Evolutionary conservation across 2,888 invertebrate species (phyloP), one percentile per base, ranked within the genome.

Genomic region (Drosophila pullipes): DNA sequence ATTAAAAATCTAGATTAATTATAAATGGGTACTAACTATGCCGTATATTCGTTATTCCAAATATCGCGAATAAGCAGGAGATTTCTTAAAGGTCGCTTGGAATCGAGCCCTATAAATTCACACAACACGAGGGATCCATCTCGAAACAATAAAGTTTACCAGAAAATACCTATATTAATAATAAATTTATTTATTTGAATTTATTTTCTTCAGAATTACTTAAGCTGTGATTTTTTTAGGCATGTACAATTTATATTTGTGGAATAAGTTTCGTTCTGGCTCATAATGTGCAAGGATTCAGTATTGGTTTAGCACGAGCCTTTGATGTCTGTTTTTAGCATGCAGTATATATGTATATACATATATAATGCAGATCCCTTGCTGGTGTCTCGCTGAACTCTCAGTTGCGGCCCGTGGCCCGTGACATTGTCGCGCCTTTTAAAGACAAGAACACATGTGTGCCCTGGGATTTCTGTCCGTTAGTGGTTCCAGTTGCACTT

Each of bases 371-470:
- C 33, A 44, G 37, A 63, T 39, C 52, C 35, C 44, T 31, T 28
- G 69, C 41, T 74, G 71, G 71, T 67, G 59, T 60, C 57, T 57
- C 50, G 73, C 68, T 73, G 67, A 73, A 58, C 57, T 57, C 58
- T 67, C 63, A 58, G 63, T 60, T 41, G 3, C 35, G 62, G 18
- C 30, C 39, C 52, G 44, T 74, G 75, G 64, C 78, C 78, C 75
- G 78, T 78, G 78, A 78, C 78, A 78, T 67, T 78, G 78, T 78
- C 71, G 79, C 79, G 75, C 78, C 78, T 74, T 53, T 58, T 62
- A 57, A 64, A 44, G 33, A 22, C 59, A 53, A 54, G 49, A 66
- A 66, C 71, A 78, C 79, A 79, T 78, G 78, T 74, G 63, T 66
- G 30, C 28, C 11, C 7, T 18, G 53, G 57, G 35, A 53, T 54